These are phyloP conservation scores for Sycophaga agraensis DNA, from an alignment of 1,140 invertebrate species.

Conservation along the genomic window DNA sequence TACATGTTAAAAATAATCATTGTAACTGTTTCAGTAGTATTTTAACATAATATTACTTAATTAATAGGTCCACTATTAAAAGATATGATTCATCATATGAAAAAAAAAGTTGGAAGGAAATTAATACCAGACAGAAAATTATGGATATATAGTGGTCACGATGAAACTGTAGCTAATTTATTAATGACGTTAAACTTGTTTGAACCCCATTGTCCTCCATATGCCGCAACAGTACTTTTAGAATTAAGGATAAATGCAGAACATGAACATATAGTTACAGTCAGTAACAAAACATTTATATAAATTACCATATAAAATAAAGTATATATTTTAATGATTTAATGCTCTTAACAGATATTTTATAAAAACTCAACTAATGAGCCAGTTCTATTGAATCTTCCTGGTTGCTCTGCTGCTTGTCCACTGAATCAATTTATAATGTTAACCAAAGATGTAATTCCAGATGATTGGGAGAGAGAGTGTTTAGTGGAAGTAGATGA, in stretches of 20 bases:
- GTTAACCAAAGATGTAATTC: conserved; percentile 59
- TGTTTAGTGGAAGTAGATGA: conserved; percentile 49
- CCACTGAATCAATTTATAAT: conserved; percentile 60
- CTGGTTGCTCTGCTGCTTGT: conserved; percentile 63
- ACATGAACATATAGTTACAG: conserved; percentile 54
- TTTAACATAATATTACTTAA: not conserved
- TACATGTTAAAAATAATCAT: conserved; percentile 34
- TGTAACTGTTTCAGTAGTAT: too few species aligned
- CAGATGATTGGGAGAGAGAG: conserved; percentile 61
- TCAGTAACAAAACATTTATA: conserved; percentile 34
- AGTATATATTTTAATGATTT: not conserved
- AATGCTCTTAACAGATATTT: conserved; percentile 53
- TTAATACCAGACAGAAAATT: conserved; percentile 63
- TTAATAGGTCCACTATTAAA: conserved; percentile 65
- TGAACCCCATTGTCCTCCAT: conserved; percentile 72
- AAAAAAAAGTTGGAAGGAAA: conserved; percentile 48
- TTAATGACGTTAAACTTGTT: conserved; percentile 74
- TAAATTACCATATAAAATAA: not conserved
- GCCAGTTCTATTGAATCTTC: conserved; percentile 59
- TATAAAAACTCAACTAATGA: conserved; percentile 65
- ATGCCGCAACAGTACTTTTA: conserved; percentile 70
- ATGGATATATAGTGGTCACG: conserved; percentile 79
- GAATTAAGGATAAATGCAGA: conserved; percentile 62
- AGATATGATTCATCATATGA: conserved; percentile 65
- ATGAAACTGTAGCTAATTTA: conserved; percentile 77